Evolutionary conservation across 2,888 invertebrate species (phyloP).

Genomic region (Eupithecia vulgata): DNA sequence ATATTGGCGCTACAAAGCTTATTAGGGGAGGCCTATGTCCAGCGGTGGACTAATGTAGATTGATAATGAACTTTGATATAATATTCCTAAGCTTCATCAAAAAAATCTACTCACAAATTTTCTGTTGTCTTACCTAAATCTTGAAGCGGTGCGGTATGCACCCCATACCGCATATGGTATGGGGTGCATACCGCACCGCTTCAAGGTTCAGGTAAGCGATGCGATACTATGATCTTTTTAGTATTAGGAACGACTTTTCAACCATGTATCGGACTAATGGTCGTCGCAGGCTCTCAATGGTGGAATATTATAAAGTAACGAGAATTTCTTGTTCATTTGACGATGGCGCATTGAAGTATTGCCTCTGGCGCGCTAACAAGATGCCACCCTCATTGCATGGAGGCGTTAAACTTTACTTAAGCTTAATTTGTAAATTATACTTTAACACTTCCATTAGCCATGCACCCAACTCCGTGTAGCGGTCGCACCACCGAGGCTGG

Average conservation of each 20-base stretch:
- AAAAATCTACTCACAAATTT: not conserved
- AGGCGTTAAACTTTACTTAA: constrained; percentile 18
- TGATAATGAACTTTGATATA: no score
- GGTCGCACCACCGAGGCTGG: no score
- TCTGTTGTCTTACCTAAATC: no score
- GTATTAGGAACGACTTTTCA: constrained; percentile 2
- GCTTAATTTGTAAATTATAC: not conserved
- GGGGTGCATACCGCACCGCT: no score
- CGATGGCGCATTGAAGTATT: constrained; percentile 45
- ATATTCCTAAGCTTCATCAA: no score
- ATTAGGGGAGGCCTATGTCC: no score
- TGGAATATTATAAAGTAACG: constrained; percentile 44
- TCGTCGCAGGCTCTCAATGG: constrained; percentile 11
- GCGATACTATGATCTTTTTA: not conserved
- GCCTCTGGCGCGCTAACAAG: constrained; percentile 54
- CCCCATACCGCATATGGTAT: no score
- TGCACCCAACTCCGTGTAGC: no score
- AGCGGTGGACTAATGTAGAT: no score
- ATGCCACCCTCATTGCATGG: constrained; percentile 50
- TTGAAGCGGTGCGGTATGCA: no score
- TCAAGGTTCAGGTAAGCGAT: not conserved
- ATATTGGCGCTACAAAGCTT: no score
- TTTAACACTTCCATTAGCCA: no score
- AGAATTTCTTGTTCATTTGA: constrained; percentile 60
- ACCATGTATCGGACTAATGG: constrained; percentile 6